These are phyloP conservation scores for Eudyptes chrysolophus DNA, from an alignment of 2,113 vertebrate genomes.

Conservation along the genomic window DNA sequence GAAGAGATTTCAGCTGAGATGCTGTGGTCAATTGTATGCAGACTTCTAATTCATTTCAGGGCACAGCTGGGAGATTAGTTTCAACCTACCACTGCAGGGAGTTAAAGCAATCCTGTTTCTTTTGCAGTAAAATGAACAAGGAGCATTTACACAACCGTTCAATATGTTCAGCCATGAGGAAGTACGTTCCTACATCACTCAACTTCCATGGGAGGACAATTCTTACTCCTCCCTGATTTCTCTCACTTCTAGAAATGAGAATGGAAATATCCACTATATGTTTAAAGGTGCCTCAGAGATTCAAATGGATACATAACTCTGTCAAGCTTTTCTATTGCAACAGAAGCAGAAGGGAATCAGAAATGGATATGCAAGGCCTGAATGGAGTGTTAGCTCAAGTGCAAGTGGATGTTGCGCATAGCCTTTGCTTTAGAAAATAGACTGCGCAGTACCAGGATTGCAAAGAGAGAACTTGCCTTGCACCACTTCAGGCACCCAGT, in stretches of 20 bases:
- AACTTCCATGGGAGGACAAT: not conserved
- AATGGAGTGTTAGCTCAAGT: not conserved
- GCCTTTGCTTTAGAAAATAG: not conserved
- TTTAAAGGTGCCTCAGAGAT: not conserved
- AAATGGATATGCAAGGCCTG: not conserved
- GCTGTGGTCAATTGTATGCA: not conserved
- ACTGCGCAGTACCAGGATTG: fast-evolving
- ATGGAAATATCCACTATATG: not conserved
- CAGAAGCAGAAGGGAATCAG: not conserved
- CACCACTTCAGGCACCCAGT: not conserved
- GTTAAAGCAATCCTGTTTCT: not conserved
- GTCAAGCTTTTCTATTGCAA: not conserved
- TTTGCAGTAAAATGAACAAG: not conserved
- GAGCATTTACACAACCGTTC: not conserved
- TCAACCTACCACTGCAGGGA: not conserved
- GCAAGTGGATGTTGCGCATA: not conserved
- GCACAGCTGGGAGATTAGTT: not conserved
- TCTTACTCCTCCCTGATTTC: not conserved
- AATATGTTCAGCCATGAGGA: not conserved
- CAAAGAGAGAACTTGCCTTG: not conserved
- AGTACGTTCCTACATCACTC: not conserved
- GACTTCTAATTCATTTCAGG: not conserved
- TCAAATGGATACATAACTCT: not conserved
- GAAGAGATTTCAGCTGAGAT: not conserved
- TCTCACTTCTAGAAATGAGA: not conserved